phyloP scores from a whole-genome alignment of 2,113 vertebrate species.

The Labrus mixtus region DNA sequence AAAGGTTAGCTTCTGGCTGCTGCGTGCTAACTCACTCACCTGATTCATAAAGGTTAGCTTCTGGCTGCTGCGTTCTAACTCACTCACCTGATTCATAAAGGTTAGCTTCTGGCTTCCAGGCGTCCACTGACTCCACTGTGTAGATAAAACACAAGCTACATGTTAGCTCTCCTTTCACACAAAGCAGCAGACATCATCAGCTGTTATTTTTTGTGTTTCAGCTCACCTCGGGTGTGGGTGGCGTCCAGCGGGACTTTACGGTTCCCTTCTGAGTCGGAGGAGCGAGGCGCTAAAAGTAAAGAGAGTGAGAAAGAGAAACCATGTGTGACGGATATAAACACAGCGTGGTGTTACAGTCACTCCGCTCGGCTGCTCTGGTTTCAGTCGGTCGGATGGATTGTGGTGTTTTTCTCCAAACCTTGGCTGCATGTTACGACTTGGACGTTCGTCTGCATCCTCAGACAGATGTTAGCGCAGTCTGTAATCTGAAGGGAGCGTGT shows the following conservation, averaged over 20 bases:
- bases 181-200: conserved; percentile 24
- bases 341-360: neutral
- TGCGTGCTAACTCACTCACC: conserved; percentile 77
- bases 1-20: conserved; percentile 81
- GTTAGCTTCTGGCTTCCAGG: conserved; percentile 85
- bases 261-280: conserved; percentile 70
- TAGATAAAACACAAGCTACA: conserved; percentile 74
- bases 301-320: conserved; percentile 6
- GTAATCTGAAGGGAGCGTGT: conserved; percentile 64
- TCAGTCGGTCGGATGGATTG: conserved; percentile 30
- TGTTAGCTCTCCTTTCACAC: conserved; percentile 53
- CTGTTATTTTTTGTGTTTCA: conserved; percentile 1
- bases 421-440: conserved; percentile 19
- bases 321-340: conserved; percentile 26
- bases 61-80: neutral
- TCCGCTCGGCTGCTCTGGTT: neutral
- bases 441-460: conserved; percentile 43
- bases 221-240: conserved; percentile 76
- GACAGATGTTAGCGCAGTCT: conserved; percentile 59
- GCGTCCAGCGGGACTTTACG: conserved; percentile 71
- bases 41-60: conserved; percentile 83
- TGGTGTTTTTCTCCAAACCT: conserved; percentile 57
- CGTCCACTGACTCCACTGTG: conserved; percentile 85
- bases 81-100: conserved; percentile 88
- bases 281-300: conserved; percentile 72